Base-by-base conservation (phyloP, 2,797 vertebrate species). In the Lacerta viridis region DNA sequence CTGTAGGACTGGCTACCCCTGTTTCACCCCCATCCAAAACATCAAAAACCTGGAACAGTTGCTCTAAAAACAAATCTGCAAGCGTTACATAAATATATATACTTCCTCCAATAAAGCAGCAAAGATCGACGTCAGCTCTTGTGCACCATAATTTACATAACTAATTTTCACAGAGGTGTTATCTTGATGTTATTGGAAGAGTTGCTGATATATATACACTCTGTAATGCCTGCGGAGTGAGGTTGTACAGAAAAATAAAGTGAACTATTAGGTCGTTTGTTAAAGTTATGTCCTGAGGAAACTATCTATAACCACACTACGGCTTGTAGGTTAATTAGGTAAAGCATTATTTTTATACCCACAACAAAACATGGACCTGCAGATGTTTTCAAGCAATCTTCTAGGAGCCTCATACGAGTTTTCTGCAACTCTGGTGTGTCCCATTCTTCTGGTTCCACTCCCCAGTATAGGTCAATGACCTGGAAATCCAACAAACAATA, bases 331-430 rank as follows among this genome's bases (percentile, higher is more conserved):
- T 89, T 43, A 90, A 74, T 33, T 72, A 94, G 93, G 83, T 90
- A 97, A 96, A 96, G 92, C 91, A 94, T 94, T 96, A 97, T 96
- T 95, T 96, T 96, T 97, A 97, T 98, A 98, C 99, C 98, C 98
- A 99, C 99, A 96, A 99, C 99, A 97, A 99, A 99, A 97, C 99
- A 99, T 90, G 99, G 99, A 94, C 99, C 99, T 88, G 98, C 98
- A 91, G 99, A 99, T 89, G 98, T 99, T 97, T 99, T 99, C 90
- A 99, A 96, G 95, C 99, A 99, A 91, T 99, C 99, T 96, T 99
- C 99, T 89, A 99, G 95, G 39, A 99, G 97, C 94, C 98, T 99
- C 99, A 99, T 99, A 66, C 99, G 97, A 83, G 98, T 98, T 93
- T 98, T 97, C 86, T 99, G 99, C 86, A 99, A 96, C 87, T 99